These are phyloP conservation scores for Chironomus riparius DNA, from an alignment of 2,888 invertebrate species.

Conservation along the genomic window DNA sequence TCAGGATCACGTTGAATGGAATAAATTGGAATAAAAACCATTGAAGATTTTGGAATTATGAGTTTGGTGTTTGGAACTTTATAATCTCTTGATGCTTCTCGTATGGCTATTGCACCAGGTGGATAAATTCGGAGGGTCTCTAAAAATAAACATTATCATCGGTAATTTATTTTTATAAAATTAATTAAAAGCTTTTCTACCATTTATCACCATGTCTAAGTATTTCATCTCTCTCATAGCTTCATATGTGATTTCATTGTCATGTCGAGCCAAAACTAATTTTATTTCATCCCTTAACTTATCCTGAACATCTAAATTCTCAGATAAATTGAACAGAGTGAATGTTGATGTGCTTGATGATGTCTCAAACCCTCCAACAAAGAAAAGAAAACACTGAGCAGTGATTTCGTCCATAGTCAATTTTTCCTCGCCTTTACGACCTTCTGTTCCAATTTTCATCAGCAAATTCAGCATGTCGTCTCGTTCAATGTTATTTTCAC, in stretches of 20 bases:
- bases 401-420: constrained; percentile 10
- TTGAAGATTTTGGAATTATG: constrained; percentile 46
- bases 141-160: constrained; percentile 31
- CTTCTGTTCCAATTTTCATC: constrained; percentile 31
- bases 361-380: constrained; percentile 47
- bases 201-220: constrained; percentile 41
- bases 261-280: constrained; percentile 33
- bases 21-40: constrained; percentile 46
- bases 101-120: constrained; percentile 45
- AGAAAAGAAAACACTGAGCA: constrained; percentile 7
- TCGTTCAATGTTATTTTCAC: constrained; percentile 42
- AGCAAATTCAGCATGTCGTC: constrained; percentile 50
- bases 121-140: constrained; percentile 51
- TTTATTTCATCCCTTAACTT: constrained; percentile 41
- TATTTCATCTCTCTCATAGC: constrained; percentile 40
- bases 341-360: constrained; percentile 50
- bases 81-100: constrained; percentile 46
- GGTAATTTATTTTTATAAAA: no score
- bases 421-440: not conserved
- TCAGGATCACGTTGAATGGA: constrained; percentile 52
- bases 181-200: no score
- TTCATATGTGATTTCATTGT: constrained; percentile 36
- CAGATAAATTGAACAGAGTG: constrained; percentile 44
- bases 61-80: constrained; percentile 44
- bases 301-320: constrained; percentile 37